Percentiles rank a stretch among this genome's conserved stretches.
These are phyloP conservation scores for Pseudococcus viburni DNA, from an alignment of 2,888 invertebrate genomes.

Conservation along the genomic window DNA sequence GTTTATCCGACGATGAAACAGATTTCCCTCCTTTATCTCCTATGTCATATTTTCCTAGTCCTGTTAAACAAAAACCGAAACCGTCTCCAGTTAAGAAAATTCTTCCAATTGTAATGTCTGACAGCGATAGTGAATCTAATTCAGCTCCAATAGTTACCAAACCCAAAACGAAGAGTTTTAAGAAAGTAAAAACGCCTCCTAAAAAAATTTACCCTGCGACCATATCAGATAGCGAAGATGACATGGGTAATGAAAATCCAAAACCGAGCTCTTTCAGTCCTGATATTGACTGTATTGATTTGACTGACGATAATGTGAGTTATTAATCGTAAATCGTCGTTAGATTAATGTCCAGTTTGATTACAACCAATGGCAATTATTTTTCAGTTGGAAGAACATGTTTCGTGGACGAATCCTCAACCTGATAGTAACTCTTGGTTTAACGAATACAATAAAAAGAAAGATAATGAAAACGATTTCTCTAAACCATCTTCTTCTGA, in stretches of 20 bases:
- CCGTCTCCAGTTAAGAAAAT: not conserved
- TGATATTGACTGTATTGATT: constrained; percentile 35
- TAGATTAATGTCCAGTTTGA: no score
- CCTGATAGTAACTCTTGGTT: not conserved
- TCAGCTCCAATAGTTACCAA: not conserved
- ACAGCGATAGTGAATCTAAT: not conserved
- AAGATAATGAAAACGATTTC: not conserved
- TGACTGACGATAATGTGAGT: constrained; percentile 48
- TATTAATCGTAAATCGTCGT: no score
- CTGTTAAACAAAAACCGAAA: not conserved
- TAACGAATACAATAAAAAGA: constrained; percentile 9
- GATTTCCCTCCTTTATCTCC: constrained; percentile 26
- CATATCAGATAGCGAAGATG: constrained; percentile 39
- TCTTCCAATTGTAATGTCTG: not conserved
- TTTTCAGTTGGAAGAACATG: constrained; percentile 13
- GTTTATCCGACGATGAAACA: constrained; percentile 33
- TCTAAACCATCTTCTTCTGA: constrained; percentile 7
- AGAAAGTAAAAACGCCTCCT: not conserved
- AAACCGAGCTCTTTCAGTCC: not conserved
- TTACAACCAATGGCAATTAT: not conserved
- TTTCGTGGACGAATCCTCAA: not conserved
- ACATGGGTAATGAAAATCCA: not conserved
- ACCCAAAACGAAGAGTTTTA: not conserved
- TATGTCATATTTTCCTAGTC: not conserved
- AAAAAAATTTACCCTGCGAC: not conserved